A percentile compares a stretch with the other conserved stretches of the same genome.
Conservation (phyloP, 2,113 vertebrate species). For the Atractosteus spatula region DNA sequence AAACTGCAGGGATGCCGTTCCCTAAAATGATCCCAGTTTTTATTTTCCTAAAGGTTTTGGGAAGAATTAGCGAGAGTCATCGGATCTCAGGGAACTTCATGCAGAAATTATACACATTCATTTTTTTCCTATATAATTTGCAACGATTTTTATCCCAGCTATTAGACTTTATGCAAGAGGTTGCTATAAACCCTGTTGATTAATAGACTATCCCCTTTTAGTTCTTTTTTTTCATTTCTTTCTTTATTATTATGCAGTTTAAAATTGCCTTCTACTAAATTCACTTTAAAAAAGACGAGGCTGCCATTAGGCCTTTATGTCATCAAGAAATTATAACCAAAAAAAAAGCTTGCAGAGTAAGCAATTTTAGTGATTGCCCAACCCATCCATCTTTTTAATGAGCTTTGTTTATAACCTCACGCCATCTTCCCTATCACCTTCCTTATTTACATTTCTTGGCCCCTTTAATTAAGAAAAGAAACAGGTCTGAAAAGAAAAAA, state of each 20-base stretch:
- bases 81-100: not conserved
- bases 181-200: constrained; percentile 53
- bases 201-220: constrained; percentile 56
- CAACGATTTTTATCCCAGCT: constrained; percentile 7
- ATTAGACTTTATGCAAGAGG: constrained; percentile 26
- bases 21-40: not conserved
- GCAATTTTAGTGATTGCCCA: constrained; percentile 74
- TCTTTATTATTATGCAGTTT: constrained; percentile 41
- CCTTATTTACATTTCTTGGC: constrained; percentile 83
- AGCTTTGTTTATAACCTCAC: constrained; percentile 84
- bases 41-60: not conserved
- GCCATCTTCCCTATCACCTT: constrained; percentile 74
- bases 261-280: constrained; percentile 76
- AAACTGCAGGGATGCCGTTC: not conserved
- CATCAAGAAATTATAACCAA: constrained; percentile 72
- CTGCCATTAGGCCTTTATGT: constrained; percentile 75
- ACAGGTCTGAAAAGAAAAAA: constrained; percentile 63
- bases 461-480: constrained; percentile 86
- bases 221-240: constrained; percentile 39
- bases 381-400: constrained; percentile 87
- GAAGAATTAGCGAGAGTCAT: too few relatives aligned
- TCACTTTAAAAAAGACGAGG: constrained; percentile 54
- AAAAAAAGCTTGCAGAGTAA: constrained; percentile 76
- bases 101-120: not conserved
- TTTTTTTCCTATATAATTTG: constrained; percentile 16